Base-by-base conservation (phyloP, 2,113 vertebrate species). In the Fregetta grallaria region DNA sequence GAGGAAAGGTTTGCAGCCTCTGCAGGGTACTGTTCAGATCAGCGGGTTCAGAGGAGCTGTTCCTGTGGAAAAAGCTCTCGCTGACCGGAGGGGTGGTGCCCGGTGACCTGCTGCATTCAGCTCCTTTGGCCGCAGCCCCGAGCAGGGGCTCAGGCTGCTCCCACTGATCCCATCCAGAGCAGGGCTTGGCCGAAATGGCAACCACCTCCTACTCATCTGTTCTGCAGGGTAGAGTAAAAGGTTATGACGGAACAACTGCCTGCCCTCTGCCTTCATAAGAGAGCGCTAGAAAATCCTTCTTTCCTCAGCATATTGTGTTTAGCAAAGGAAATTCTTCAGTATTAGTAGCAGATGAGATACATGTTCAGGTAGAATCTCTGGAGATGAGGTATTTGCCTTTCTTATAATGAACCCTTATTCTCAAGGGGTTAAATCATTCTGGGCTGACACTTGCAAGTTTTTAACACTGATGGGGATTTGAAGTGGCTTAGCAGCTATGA, bases 401-500 rank as follows among this genome's bases (percentile, higher is more conserved):
- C 81, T 79, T 32, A n/a, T 75, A 56, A 66, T 22, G 58, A 52
- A 70, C 77, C 59, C 91, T 91, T 93, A 73, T 63, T n/a, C 86
- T 62, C 27, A 88, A 74, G 82, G 95, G 73, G 38, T 93, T 86
- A 95, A 62, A 81, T 89, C 70, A 67, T 72, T 63, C 89, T 92
- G 77, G 86, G 81, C 74, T 94, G 89, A 76, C 74, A 79, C 74
- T 75, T 91, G 80, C 58, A 79, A 85, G 86, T 67, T 92, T 91
- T 96, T 92, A 96, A 55, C 86, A 52, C 56, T 86, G 72, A 74
- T 86, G 79, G 79, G 90, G 88, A 95, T 95, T 95, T 94, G 32
- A 90, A 85, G 68, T 91, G 86, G 92, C 67, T 95, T 92, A 79
- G 77, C 80, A 89, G 81, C 89, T 90, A 50, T 67, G 67, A 86